Conservation (phyloP, 2,888 invertebrate genomes). For the Halocaridina rubra region DNA sequence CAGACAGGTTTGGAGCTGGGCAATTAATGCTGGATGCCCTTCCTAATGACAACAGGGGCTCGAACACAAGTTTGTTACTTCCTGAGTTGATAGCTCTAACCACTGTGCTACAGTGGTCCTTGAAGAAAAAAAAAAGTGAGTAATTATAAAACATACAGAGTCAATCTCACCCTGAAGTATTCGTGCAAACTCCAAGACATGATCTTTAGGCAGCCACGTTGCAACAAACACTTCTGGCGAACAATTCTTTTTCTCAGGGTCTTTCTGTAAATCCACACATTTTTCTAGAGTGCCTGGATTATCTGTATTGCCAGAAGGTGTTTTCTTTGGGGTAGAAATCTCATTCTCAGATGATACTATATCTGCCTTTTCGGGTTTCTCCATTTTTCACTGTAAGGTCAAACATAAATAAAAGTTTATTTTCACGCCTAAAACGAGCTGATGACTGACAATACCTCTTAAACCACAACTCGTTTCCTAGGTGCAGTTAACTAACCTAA, state of each 20-base stretch:
- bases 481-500: background rate
- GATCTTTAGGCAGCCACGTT: slow-evolving; percentile 37
- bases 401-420: too few relatives aligned
- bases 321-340: background rate
- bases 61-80: too few relatives aligned
- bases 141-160: background rate
- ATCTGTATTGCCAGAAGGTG: background rate
- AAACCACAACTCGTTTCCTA: background rate
- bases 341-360: background rate
- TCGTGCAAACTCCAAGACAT: slow-evolving; percentile 24
- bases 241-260: background rate
- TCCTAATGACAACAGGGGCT: background rate
- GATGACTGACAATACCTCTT: background rate
- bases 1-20: background rate
- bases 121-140: background rate
- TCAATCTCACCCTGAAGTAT: slow-evolving; percentile 35
- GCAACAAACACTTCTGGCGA: slow-evolving; percentile 31
- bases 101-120: too few relatives aligned
- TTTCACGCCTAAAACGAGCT: too few relatives aligned
- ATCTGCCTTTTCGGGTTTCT: background rate
- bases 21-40: background rate
- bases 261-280: background rate
- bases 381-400: too few relatives aligned
- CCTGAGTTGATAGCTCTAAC: too few relatives aligned
- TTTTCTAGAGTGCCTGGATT: background rate